Conservation (phyloP, 2,797 vertebrate species). For the Pempheris klunzingeri region DNA sequence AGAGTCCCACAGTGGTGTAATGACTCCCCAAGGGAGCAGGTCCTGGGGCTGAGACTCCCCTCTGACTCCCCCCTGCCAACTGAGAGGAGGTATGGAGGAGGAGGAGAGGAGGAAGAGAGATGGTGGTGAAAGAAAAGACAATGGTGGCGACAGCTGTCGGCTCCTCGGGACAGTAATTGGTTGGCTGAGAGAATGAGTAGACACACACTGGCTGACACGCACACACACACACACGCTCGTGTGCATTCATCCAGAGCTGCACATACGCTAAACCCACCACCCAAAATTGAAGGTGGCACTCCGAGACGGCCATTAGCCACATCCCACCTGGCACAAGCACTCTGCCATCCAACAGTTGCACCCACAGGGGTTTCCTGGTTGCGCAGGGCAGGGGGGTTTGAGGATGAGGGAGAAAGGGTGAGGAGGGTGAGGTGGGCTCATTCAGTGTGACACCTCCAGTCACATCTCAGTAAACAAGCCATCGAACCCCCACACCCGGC, state of each 20-base stretch:
- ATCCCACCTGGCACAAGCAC: slow-evolving; percentile 65
- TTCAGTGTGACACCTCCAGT: slow-evolving; percentile 74
- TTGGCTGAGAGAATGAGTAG: slow-evolving; percentile 70
- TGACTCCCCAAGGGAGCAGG: slow-evolving; percentile 85
- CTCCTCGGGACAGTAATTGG: slow-evolving; percentile 85
- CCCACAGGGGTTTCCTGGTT: slow-evolving; percentile 38
- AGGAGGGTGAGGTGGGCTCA: slow-evolving; percentile 46
- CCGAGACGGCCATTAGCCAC: slow-evolving; percentile 66
- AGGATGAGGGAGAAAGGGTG: slow-evolving; percentile 20
- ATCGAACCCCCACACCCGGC: slow-evolving; percentile 48
- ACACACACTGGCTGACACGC: slow-evolving; percentile 44
- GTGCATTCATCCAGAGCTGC: slow-evolving; percentile 12
- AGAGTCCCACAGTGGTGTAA: slow-evolving; percentile 79
- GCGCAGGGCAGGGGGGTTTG: slow-evolving; percentile 20
- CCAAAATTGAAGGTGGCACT: slow-evolving; percentile 62
- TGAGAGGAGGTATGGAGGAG: slow-evolving; percentile 56
- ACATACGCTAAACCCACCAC: slow-evolving; percentile 32
- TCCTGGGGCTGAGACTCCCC: slow-evolving; percentile 74
- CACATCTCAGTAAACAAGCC: slow-evolving; percentile 78
- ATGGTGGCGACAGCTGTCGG: slow-evolving; percentile 81
- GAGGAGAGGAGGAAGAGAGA: slow-evolving; percentile 44
- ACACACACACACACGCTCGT: not conserved
- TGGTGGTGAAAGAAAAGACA: slow-evolving; percentile 57
- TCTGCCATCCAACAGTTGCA: slow-evolving; percentile 25
- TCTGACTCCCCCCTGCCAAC: slow-evolving; percentile 75